Base-by-base conservation (phyloP, 2,113 vertebrate genomes). In the Dasyprocta punctata region DNA sequence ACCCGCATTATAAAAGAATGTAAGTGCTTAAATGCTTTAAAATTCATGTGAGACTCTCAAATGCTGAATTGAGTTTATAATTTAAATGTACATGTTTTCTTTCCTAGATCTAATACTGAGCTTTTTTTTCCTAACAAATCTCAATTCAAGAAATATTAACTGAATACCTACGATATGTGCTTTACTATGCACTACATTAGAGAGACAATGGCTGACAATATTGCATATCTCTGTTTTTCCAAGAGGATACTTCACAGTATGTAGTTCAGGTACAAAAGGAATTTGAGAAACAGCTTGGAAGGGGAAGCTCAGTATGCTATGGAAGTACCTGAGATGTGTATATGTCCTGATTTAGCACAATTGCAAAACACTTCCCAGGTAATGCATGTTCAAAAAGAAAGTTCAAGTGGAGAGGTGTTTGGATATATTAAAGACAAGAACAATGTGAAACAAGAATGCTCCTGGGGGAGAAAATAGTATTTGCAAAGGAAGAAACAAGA, bases 31-130 rank as follows among this genome's bases (percentile, higher is more conserved):
- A 75, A 90, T 63, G 73, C 30, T 80, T 92, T 92, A 90, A 92
- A 94, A 73, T 58, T 81, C 60, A 87, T 83, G 86, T 26, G 20
- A 95, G 30, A 1, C n/a, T 92, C 19, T 82, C 65, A 94, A 92
- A 82, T 81, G 26, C 41, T 56, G 65, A 61, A 78, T 47, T 90
- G 54, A 75, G 11, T 86, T 71, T 67, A 67, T 60, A 75, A 92
- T 67, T 87, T 54, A 91, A 30, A 88, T 84, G 52, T 86, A 56
- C 0, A 75, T 13, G 75, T 69, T 73, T 84, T 8, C 56, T 36
- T 88, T 86, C 91, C 56, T 33, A 52, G 44, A 69, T 65, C 85
- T 88, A 73, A 88, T 44, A 71, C 19, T 92, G 17, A 13, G n/a
- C 5, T 75, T 93, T 54, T 73, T 8, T 49, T 86, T 69, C 81